Evolutionary conservation across 2,113 vertebrate genomes (phyloP), one percentile per base, ranked within the genome.

Genomic region (Nycticebus coucang): DNA sequence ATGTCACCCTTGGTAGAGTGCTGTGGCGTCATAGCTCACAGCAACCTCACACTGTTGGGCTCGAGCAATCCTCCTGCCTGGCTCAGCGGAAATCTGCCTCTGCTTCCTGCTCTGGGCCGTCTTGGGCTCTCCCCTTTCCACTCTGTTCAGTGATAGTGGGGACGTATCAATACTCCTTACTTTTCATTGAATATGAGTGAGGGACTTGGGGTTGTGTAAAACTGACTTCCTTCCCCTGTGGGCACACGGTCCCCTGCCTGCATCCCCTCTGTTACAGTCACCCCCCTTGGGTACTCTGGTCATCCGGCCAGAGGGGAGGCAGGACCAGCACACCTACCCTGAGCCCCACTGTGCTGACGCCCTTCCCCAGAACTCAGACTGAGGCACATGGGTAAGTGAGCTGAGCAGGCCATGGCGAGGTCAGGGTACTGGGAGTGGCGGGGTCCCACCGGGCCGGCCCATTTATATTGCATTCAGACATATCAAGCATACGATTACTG

Each of bases 401-500:
- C 69, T 93, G 93, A 81, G 83, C 77, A 85, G 89, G 83, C 18
- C 2, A 33, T 72, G 1, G 10, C 26, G 28, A 55, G 88, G 95
- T 30, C 93, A 94, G 55, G 41, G 26, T 26, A 3, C 68, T 17
- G n/a, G 79, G 82, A 85, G 10, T 88, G 77, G 85, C 71, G 95
- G 85, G 75, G 78, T 87, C 33, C 87, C 41, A 85, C 60, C 41
- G 18, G 26, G 28, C 97, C 66, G 80, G 96, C 97, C 97, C 93
- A 97, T 98, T 98, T 98, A 97, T 98, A 98, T 98, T 98, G 95
- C 97, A 98, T 98, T 98, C 98, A 98, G 97, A 97, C 90, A 64
- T 98, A 98, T 98, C 97, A 98, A 98, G 98, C 97, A 98, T 97
- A 98, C 98, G 98, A 98, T 99, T 98, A 98, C 97, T 86, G 72